Evolutionary conservation across 2,113 vertebrate species (phyloP).

Genomic region (Strigops habroptila): DNA sequence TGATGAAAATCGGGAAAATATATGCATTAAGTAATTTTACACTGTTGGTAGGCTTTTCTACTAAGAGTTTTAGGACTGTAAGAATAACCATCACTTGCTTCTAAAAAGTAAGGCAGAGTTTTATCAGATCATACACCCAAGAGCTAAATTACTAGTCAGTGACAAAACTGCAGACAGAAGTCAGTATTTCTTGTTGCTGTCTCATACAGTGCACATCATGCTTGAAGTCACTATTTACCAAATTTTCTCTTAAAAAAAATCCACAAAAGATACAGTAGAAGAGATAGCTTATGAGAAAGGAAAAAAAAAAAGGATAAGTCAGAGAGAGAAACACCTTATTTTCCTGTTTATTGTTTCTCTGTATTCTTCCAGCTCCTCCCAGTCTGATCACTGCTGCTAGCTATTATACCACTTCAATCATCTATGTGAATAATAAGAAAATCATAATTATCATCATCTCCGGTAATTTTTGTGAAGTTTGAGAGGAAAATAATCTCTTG

Average conservation of each 20-base stretch:
- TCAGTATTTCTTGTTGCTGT: not conserved
- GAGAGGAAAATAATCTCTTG: conserved; percentile 9
- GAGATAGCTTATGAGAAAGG: not conserved
- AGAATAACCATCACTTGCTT: not conserved
- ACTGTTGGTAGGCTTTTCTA: not conserved
- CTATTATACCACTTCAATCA: not conserved
- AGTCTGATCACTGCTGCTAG: not conserved
- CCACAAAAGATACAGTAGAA: not conserved
- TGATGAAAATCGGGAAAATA: not conserved
- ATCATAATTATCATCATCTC: not conserved
- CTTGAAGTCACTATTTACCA: not conserved
- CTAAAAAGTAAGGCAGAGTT: not conserved
- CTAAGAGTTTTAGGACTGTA: not conserved
- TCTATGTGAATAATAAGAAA: not conserved
- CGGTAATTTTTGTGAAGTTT: not conserved
- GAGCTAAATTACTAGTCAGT: not conserved
- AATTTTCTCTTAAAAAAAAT: not conserved
- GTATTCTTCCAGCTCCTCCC: not conserved
- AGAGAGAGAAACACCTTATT: not conserved
- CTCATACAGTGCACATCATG: not conserved
- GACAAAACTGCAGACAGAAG: not conserved
- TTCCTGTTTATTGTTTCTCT: not conserved
- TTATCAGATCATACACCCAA: not conserved
- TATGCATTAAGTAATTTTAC: not conserved
- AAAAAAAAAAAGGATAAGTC: not conserved